Conservation (phyloP, 2,113 vertebrate genomes). For the Eulemur rufifrons region DNA sequence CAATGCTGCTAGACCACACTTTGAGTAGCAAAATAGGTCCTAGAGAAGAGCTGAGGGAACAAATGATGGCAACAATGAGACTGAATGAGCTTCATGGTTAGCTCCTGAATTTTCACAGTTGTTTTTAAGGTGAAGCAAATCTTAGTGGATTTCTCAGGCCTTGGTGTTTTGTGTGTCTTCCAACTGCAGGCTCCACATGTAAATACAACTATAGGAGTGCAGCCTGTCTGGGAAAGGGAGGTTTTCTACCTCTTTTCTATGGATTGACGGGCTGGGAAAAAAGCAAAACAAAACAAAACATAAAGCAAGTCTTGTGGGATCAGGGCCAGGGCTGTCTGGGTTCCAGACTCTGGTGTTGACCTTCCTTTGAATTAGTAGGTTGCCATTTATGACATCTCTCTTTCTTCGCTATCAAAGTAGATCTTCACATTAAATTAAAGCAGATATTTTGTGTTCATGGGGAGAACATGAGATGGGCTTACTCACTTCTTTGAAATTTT, state of each 20-base stretch:
- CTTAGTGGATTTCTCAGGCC: neutral
- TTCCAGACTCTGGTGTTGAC: neutral
- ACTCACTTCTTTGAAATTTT: neutral
- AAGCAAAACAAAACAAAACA: neutral
- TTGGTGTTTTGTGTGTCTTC: neutral
- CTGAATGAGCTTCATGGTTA: neutral
- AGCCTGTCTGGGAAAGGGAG: neutral
- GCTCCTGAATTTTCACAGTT: neutral
- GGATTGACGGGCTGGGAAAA: neutral
- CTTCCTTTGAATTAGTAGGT: neutral
- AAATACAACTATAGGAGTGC: neutral
- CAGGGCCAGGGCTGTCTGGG: neutral
- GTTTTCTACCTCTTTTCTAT: neutral
- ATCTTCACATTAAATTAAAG: neutral
- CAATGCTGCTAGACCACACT: neutral
- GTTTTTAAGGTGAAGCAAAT: neutral
- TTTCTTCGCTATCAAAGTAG: neutral
- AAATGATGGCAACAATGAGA: neutral
- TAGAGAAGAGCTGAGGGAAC: neutral
- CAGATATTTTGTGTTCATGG: neutral
- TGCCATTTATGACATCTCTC: neutral
- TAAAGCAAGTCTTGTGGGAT: neutral
- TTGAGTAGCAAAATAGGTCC: neutral
- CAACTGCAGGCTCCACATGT: neutral
- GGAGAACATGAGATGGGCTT: neutral